These are phyloP conservation scores for Monochamus alternatus DNA, from an alignment of 2,888 invertebrate genomes.

Conservation along the genomic window DNA sequence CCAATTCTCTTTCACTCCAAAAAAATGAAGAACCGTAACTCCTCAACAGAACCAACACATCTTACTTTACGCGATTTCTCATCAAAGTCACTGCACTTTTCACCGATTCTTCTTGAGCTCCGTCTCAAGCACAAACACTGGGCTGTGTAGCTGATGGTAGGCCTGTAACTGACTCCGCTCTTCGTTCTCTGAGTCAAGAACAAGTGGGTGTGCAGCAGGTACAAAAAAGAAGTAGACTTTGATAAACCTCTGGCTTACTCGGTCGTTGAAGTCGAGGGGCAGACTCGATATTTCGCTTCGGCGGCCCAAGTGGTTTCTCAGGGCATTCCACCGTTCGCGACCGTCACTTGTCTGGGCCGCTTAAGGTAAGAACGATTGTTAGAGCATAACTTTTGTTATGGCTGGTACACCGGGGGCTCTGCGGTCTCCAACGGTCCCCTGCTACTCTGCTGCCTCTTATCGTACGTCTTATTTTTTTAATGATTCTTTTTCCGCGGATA, in stretches of 20 bases:
- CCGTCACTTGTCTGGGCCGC: constrained; percentile 49
- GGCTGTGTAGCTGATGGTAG: constrained; percentile 26
- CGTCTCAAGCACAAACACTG: background rate
- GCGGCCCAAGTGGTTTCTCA: constrained; percentile 62
- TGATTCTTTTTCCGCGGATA: background rate
- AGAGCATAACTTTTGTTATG: constrained; percentile 51
- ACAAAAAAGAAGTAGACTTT: constrained; percentile 56
- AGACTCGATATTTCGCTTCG: constrained; percentile 62
- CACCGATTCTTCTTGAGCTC: background rate
- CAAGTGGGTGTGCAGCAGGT: constrained; percentile 62
- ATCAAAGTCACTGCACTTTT: constrained; percentile 11
- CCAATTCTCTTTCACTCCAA: background rate
- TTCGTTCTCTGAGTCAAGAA: constrained; percentile 46
- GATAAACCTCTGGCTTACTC: constrained; percentile 38
- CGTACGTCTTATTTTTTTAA: constrained; percentile 2
- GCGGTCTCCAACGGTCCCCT: constrained; percentile 7
- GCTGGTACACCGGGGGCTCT: constrained; percentile 24
- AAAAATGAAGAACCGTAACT: background rate
- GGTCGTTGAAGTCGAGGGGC: constrained; percentile 17
- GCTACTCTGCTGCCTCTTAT: too few relatives aligned
- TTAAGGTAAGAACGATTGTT: constrained; percentile 57
- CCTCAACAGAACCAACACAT: background rate
- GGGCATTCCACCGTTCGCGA: constrained; percentile 62
- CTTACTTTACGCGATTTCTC: background rate
- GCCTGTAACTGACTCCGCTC: constrained; percentile 36